Evolutionary conservation across 2,888 invertebrate genomes (phyloP).

Genomic region (Fragum fragum): DNA sequence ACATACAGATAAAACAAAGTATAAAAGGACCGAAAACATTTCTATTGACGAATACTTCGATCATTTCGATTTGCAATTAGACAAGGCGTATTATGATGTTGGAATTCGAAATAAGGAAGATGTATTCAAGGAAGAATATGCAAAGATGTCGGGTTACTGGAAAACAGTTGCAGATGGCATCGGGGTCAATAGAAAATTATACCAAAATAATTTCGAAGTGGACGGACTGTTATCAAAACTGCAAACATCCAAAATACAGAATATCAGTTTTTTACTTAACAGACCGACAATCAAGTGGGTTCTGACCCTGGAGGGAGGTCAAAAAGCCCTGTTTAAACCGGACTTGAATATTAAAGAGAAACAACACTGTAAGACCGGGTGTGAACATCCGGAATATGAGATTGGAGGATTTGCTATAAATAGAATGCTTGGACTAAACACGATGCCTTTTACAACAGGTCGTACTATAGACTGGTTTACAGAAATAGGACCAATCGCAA

Average conservation of each 20-base stretch:
- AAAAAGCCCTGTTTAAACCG: constrained; percentile 10
- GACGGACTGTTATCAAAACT: background rate
- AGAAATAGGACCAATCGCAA: constrained; percentile 1
- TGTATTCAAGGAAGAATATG: background rate
- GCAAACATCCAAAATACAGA: background rate
- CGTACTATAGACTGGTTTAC: background rate
- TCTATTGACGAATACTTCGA: background rate
- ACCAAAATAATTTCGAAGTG: background rate
- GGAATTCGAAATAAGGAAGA: background rate
- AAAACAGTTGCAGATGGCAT: background rate
- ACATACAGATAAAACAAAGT: too few species aligned
- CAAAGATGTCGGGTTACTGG: constrained; percentile 18
- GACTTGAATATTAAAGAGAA: background rate
- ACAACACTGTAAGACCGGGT: background rate
- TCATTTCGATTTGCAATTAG: background rate
- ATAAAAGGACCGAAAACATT: background rate
- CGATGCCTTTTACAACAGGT: constrained; percentile 18
- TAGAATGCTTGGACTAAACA: constrained; percentile 26
- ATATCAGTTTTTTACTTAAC: constrained; percentile 4
- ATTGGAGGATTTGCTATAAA: constrained; percentile 16
- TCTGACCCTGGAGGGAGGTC: constrained; percentile 12
- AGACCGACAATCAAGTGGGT: constrained; percentile 17
- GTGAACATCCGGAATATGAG: constrained; percentile 22
- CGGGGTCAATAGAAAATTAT: background rate
- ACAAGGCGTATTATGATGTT: background rate